These are phyloP conservation scores for Lasioglossum pauxillum DNA, from an alignment of 2,888 invertebrate genomes.

Conservation along the genomic window DNA sequence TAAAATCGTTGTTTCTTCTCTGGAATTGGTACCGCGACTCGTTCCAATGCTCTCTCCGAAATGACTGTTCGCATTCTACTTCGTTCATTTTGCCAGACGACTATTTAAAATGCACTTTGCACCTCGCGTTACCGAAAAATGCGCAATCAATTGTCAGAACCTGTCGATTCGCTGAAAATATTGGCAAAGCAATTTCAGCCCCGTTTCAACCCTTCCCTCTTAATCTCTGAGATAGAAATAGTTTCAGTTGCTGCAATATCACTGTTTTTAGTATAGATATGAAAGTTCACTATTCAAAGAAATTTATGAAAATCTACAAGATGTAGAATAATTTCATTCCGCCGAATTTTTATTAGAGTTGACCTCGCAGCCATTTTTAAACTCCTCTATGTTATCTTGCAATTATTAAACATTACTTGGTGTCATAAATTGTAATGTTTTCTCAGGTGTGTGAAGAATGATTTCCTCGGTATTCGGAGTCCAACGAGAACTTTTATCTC, in stretches of 20 bases:
- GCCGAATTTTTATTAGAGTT: too few species aligned
- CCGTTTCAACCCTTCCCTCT: background rate
- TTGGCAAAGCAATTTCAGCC: background rate
- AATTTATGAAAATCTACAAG: too few species aligned
- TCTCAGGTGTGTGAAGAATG: too few species aligned
- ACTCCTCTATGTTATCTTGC: too few species aligned
- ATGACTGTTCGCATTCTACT: background rate
- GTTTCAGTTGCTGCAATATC: background rate
- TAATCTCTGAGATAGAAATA: background rate
- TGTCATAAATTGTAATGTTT: too few species aligned
- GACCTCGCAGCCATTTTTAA: too few species aligned
- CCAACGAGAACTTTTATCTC: too few species aligned
- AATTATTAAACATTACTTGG: too few species aligned
- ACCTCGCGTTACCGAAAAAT: background rate
- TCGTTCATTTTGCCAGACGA: background rate
- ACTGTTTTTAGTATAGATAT: too few species aligned
- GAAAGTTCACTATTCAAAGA: too few species aligned
- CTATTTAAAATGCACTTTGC: conserved; percentile 18
- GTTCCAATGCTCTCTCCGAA: background rate
- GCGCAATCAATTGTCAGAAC: background rate
- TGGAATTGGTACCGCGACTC: background rate
- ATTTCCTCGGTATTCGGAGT: too few species aligned
- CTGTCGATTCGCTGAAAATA: background rate
- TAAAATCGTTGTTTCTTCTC: background rate
- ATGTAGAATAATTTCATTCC: too few species aligned